Conservation (phyloP, 1,140 invertebrate genomes). For the Microplitis mediator region DNA sequence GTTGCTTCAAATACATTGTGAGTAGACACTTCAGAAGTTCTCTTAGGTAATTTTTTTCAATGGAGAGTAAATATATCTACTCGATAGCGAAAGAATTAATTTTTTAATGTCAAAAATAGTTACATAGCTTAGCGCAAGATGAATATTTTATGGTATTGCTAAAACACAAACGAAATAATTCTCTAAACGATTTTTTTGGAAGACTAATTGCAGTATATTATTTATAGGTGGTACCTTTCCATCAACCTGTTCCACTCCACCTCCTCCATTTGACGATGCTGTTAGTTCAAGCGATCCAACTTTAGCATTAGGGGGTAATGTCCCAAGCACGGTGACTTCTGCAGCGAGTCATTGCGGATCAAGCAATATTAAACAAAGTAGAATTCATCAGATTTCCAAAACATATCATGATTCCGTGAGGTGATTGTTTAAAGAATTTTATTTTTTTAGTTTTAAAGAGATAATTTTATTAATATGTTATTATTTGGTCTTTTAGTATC, state of each 20-base stretch:
- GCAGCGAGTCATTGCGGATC: slow-evolving; percentile 47
- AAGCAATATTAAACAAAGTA: slow-evolving; percentile 52
- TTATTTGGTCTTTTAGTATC: slow-evolving; percentile 42
- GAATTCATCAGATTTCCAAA: slow-evolving; percentile 56
- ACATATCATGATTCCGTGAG: slow-evolving; percentile 58
- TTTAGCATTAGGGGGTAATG: slow-evolving; percentile 56
- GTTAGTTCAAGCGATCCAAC: slow-evolving; percentile 65
- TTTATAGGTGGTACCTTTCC: slow-evolving; percentile 64
- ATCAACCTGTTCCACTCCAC: slow-evolving; percentile 82
- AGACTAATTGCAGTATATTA: slow-evolving; percentile 58
- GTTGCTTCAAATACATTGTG: no score
- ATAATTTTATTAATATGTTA: not conserved
- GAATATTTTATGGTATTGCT: not conserved
- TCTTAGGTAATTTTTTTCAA: no score
- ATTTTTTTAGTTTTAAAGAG: not conserved
- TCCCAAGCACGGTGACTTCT: slow-evolving; percentile 44
- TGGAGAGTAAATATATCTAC: no score
- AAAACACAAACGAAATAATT: not conserved
- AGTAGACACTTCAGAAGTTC: no score
- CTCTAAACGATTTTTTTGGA: slow-evolving; percentile 25
- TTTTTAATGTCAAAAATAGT: no score
- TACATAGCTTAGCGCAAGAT: no score
- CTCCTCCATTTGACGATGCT: slow-evolving; percentile 84
- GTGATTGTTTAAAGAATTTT: slow-evolving; percentile 38
- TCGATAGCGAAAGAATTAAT: no score